These are phyloP conservation scores for Drosophila sp. DNA, from an alignment of 1,140 invertebrate genomes.

Conservation along the genomic window DNA sequence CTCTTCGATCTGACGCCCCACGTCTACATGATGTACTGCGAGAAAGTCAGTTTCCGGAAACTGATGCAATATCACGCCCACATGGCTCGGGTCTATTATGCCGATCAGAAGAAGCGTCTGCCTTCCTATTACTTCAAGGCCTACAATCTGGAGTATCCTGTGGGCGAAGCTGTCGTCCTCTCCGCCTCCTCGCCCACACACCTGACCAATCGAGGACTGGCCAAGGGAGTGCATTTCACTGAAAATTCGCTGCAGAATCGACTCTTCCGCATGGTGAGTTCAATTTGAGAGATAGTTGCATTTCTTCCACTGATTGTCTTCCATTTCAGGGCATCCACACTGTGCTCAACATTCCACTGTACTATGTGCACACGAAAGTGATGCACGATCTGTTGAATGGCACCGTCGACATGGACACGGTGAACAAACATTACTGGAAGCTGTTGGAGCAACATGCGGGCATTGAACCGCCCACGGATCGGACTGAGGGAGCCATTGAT, in stretches of 20 bases:
- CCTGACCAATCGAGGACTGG: constrained; percentile 78
- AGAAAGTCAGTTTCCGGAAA: constrained; percentile 75
- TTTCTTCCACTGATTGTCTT: not conserved
- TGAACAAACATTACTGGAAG: constrained; percentile 87
- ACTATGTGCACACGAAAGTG: constrained; percentile 79
- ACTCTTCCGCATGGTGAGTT: constrained; percentile 85
- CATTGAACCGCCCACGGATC: constrained; percentile 86
- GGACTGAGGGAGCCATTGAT: constrained; percentile 87
- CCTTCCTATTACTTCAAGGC: constrained; percentile 85
- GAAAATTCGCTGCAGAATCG: constrained; percentile 78
- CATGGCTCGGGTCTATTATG: constrained; percentile 91
- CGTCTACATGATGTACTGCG: constrained; percentile 78
- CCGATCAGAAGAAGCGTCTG: constrained; percentile 88
- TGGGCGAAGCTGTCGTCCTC: constrained; percentile 89
- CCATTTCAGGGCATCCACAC: constrained; percentile 71
- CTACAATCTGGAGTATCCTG: constrained; percentile 89
- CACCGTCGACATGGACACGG: constrained; percentile 83
- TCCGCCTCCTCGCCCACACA: constrained; percentile 87
- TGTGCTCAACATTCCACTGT: constrained; percentile 71
- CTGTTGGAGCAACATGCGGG: constrained; percentile 86
- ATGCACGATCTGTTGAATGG: constrained; percentile 74
- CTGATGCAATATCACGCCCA: constrained; percentile 88
- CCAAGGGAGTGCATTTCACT: constrained; percentile 56
- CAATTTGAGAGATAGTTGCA: not conserved
- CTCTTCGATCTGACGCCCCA: constrained; percentile 76